Base-by-base conservation (phyloP, 2,113 vertebrate species). In the Camelus dromedarius region DNA sequence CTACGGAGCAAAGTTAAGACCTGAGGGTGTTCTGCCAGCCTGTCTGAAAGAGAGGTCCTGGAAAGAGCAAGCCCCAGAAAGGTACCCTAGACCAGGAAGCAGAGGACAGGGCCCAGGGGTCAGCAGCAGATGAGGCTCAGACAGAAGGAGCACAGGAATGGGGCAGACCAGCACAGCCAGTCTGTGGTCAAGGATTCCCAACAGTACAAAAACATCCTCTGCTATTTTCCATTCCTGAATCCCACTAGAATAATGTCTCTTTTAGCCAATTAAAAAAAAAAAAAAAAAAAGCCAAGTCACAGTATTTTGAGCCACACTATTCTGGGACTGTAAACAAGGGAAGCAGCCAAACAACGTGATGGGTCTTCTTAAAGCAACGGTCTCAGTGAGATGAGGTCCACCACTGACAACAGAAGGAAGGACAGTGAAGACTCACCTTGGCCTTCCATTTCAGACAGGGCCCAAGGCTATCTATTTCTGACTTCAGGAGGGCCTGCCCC, bases 271-370 rank as follows among this genome's bases (percentile, higher is more conserved):
- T 12, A 16, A 89, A 81, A 88, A 93, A 72, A 89, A 86, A 35
- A 97, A 13, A 54, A 38, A 95, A 60, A 84, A 96, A 87, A 11
- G 22, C 77, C 84, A 95, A 97, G 77, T 80, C 86, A 67, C 69
- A 93, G 66, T 75, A 92, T n/a, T 97, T 81, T 93, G 66, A 97
- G 97, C 94, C 26, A 50, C 62, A 93, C 98, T 98, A 97, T 85
- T 97, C 94, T 73, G 94, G 73, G 38, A 97, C 42, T 42, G 60
- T 97, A 97, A 97, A 98, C 94, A 98, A 96, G 96, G 46, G 84
- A 96, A 56, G 84, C 93, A 86, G 89, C 79, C 88, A 97, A 96
- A 75, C 86, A 96, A 56, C 14, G n/a, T 30, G 81, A 91, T 84
- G 89, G 90, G 62, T 95, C 69, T 58, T 58, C 80, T 96, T 94